Evolutionary conservation across 2,888 invertebrate genomes (phyloP), one percentile per base, ranked within the genome.

Genomic region (Neocrepidodera transversa): DNA sequence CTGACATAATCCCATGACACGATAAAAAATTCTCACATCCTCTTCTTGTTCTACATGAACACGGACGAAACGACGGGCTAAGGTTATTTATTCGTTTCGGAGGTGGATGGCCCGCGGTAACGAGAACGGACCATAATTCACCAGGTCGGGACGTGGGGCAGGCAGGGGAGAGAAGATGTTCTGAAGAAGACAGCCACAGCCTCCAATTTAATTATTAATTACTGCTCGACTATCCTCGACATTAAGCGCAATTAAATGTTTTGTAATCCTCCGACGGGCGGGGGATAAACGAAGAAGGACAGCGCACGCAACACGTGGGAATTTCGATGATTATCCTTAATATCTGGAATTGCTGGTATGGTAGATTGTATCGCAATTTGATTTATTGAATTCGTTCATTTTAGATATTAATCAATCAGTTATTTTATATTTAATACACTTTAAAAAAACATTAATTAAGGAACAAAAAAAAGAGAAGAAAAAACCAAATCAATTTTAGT

Each of bases 121-220:
- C 55, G 60, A 63, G 63, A 71, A 69, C 69, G 66, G 67, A 66
- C 71, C 71, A 74, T 74, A 72, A 74, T 72, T 72, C 71, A 72
- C 71, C 68, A 28, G 17, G 45, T 45, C n/a, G 53, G 45, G 53
- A 23, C 53, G 45, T 23, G 45, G 13, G 45, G 51, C 28, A 47
- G 36, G 35, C 26, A 38, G 20, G 11, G n/a, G 66, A 60, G 59
- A 61, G 64, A 63, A 58, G 63, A 56, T 60, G 53, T 42, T 61
- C 56, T 61, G 63, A 65, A 62, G 54, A 32, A 54, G 54, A 54
- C 54, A 13, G 45, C 54, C 45, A 42, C 54, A 54, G 45, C 54
- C 45, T 54, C 54, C 54, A 64, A 70, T 69, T 72, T 73, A 74
- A 74, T 74, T 74, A 73, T 74, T 75, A 75, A 75, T 74, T 74